phyloP scores from a whole-genome alignment of 2,113 vertebrate genomes.

The Corydoras sp. region DNA sequence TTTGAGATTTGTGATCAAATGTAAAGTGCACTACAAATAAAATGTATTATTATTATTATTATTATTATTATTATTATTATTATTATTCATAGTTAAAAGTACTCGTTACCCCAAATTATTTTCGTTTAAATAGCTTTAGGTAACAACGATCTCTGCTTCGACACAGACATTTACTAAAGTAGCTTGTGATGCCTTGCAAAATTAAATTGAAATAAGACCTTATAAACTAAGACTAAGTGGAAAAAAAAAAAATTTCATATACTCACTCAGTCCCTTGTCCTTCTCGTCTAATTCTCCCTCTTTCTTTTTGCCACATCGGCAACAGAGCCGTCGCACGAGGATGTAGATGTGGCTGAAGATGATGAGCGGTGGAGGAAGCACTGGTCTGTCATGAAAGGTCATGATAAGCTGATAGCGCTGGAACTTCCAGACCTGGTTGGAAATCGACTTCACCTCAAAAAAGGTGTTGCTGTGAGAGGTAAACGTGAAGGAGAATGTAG shows the following conservation, averaged over 20 bases:
- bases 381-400: slow-evolving; percentile 94
- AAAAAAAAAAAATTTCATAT: not conserved
- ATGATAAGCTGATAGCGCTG: slow-evolving; percentile 97
- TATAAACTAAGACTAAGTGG: no score
- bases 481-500: not conserved
- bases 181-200: no score
- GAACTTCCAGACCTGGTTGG: slow-evolving; percentile 99
- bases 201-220: no score
- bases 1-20: no score
- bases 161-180: no score
- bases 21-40: no score
- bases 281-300: slow-evolving; percentile 87
- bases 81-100: no score
- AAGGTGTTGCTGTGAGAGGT: slow-evolving; percentile 82
- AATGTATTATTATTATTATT: no score
- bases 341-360: slow-evolving; percentile 92
- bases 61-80: no score
- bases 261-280: slow-evolving; percentile 88
- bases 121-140: no score
- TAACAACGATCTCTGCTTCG: no score
- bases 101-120: no score
- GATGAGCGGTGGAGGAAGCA: slow-evolving; percentile 93
- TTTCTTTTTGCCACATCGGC: slow-evolving; percentile 67
- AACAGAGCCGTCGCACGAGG: slow-evolving; percentile 73
- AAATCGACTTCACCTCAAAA: slow-evolving; percentile 97